Evolutionary conservation across 2,113 vertebrate genomes (phyloP), one percentile per base, ranked within the genome.

Genomic region (Calidris pygmaea): DNA sequence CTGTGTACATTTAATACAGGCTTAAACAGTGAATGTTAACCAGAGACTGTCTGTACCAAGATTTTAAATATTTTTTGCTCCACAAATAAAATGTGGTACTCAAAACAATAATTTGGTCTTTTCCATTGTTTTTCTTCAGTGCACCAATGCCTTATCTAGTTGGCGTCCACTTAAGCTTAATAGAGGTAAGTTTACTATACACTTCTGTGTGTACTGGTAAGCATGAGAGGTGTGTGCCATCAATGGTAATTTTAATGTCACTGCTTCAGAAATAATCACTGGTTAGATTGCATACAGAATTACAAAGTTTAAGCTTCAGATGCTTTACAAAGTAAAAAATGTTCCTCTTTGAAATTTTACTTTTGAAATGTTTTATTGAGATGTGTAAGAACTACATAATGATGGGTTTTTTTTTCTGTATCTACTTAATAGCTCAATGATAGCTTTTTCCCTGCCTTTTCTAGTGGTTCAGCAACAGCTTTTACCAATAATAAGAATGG

Each of bases 111-210:
- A 83, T 78, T 52, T 56, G 11, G 20, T 74, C 30, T 87, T 52
- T 87, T 94, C 22, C 17, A 71, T 47, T 94, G 70, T 85, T 93
- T 93, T 71, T 66, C 95, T 97, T 95, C 98, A 99, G 99, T 97
- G 99, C 99, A 67, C 99, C 99, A 2, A 99, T 99, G 99, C 99
- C 99, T 85, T 99, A 99, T 98, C 98, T 99, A 90, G 98, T 99
- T 97, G 99, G 99, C 39, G 98, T 99, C 97, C 99, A 99, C 97
- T 98, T 99, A 80, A 99, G 99, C 97, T 98, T 99, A 91, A 98
- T 99, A 85, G 99, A 99, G 98, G 99, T 99, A 98, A 96, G 99
- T 78, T 73, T 68, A 9, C 37, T 43, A 0, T 29, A 48, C 3
- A 0, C 18, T 72, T 77, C 37, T 62, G 52, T 1, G 1, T 74